A percentile compares a stretch with the other conserved stretches of the same genome.
Evolutionary conservation across 1,140 invertebrate genomes (phyloP).

Genomic region (Neelides sp.): DNA sequence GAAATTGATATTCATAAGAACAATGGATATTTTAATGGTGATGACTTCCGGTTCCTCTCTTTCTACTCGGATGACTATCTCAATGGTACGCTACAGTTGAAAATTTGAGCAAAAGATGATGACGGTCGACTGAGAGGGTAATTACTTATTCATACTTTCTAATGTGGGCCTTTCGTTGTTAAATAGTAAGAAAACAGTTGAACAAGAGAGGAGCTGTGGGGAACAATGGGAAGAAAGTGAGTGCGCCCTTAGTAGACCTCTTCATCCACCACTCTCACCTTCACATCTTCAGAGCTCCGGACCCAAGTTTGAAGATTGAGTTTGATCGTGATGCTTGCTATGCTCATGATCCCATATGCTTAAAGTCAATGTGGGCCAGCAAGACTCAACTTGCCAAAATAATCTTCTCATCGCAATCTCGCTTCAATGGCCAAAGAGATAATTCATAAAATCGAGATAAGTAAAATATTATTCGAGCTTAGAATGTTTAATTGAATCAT

Average conservation of each 20-base stretch:
- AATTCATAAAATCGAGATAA: too few species aligned
- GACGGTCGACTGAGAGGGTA: too few species aligned
- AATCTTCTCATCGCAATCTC: conserved; percentile 32
- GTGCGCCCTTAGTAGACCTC: conserved; percentile 47
- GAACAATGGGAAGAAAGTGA: conserved; percentile 27
- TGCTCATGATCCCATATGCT: conserved; percentile 5
- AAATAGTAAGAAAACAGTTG: conserved; percentile 38
- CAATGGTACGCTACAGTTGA: conserved; percentile 42
- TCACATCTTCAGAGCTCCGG: conserved; percentile 55
- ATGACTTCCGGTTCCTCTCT: conserved; percentile 56
- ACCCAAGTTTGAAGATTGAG: conserved; percentile 45
- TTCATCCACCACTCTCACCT: conserved; percentile 47
- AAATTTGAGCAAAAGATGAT: background rate
- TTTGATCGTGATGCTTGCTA: conserved; percentile 4
- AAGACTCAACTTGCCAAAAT: conserved; percentile 40
- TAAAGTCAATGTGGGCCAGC: conserved; percentile 34
- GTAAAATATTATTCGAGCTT: too few species aligned
- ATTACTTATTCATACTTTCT: conserved; percentile 1
- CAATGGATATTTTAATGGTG: conserved; percentile 63
- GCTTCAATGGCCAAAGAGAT: too few species aligned
- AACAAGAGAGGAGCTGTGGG: conserved; percentile 49
- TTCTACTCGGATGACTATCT: conserved; percentile 74
- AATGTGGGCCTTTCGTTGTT: conserved; percentile 40
- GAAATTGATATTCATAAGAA: conserved; percentile 60
- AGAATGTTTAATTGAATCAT: too few species aligned